Evolutionary conservation across 2,888 invertebrate genomes (phyloP).

Genomic region (Leistus spinibarbis): DNA sequence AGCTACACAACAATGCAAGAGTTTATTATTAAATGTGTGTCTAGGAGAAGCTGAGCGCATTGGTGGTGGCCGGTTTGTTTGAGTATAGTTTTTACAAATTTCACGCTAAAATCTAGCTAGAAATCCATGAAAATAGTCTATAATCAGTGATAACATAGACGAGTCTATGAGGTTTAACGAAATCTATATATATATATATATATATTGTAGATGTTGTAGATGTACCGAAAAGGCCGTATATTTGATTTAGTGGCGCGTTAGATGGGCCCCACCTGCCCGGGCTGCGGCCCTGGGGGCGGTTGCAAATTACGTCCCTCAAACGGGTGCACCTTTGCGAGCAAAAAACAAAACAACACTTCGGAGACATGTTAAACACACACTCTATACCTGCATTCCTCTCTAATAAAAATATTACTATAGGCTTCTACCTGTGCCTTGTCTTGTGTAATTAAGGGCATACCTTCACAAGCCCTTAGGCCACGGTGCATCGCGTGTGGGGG

Average conservation of each 20-base stretch:
- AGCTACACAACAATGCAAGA: too few relatives aligned
- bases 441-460: not conserved
- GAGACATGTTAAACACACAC: slow-evolving; percentile 7
- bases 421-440: slow-evolving; percentile 1
- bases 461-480: not conserved
- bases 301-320: slow-evolving; percentile 29
- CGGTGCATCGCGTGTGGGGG: not conserved
- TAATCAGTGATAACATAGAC: too few relatives aligned
- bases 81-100: too few relatives aligned
- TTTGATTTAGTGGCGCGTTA: slow-evolving; percentile 6
- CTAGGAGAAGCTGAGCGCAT: too few relatives aligned
- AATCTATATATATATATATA: too few relatives aligned
- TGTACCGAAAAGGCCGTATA: too few relatives aligned
- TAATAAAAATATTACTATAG: not conserved
- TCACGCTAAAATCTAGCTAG: too few relatives aligned
- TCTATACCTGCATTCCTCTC: slow-evolving; percentile 1
- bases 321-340: slow-evolving; percentile 8
- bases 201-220: too few relatives aligned
- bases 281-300: slow-evolving; percentile 29
- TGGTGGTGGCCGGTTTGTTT: too few relatives aligned
- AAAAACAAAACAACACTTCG: not conserved
- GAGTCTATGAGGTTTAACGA: too few relatives aligned
- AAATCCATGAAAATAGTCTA: too few relatives aligned
- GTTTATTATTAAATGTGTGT: too few relatives aligned
- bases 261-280: slow-evolving; percentile 8